These are phyloP conservation scores for Tringa solitaria DNA, from an alignment of 2,113 vertebrate genomes.

Conservation along the genomic window DNA sequence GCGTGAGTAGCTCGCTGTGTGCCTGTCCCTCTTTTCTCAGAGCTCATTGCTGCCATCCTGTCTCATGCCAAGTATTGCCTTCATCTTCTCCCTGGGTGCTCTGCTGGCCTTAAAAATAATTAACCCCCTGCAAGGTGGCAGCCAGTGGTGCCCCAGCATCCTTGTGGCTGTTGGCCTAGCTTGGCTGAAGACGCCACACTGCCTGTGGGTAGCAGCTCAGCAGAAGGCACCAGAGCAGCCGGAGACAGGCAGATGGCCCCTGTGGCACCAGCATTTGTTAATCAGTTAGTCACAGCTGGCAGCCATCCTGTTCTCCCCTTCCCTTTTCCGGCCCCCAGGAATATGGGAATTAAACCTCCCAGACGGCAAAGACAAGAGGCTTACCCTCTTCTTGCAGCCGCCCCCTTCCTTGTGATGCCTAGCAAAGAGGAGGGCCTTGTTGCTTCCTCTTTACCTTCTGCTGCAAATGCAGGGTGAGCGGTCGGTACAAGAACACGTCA, in stretches of 20 bases:
- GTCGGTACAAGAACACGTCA: rapidly evolving
- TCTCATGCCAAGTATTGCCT: not conserved
- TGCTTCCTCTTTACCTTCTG: not conserved
- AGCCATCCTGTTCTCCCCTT: not conserved
- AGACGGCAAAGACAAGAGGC: not conserved
- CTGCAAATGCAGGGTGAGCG: not conserved
- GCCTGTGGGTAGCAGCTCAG: not conserved
- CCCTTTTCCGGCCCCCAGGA: not conserved
- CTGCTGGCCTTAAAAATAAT: not conserved
- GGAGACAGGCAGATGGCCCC: not conserved
- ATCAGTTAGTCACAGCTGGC: constrained; percentile 2
- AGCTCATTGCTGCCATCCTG: not conserved
- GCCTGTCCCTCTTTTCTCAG: not conserved
- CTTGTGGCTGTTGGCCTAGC: not conserved
- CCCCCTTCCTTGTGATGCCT: rapidly evolving
- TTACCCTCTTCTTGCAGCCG: not conserved
- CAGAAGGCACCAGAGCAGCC: not conserved
- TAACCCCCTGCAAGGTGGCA: not conserved
- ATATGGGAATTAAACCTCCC: not conserved
- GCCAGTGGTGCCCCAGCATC: not conserved
- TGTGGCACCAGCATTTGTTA: not conserved
- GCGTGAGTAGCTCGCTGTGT: not conserved
- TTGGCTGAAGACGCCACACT: not conserved
- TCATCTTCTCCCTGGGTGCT: not conserved
- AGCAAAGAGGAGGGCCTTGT: not conserved